Percentiles rank a stretch among this genome's conserved stretches.
phyloP scores from a whole-genome alignment of 2,797 vertebrate species.

The Tympanoctomys barrerae region DNA sequence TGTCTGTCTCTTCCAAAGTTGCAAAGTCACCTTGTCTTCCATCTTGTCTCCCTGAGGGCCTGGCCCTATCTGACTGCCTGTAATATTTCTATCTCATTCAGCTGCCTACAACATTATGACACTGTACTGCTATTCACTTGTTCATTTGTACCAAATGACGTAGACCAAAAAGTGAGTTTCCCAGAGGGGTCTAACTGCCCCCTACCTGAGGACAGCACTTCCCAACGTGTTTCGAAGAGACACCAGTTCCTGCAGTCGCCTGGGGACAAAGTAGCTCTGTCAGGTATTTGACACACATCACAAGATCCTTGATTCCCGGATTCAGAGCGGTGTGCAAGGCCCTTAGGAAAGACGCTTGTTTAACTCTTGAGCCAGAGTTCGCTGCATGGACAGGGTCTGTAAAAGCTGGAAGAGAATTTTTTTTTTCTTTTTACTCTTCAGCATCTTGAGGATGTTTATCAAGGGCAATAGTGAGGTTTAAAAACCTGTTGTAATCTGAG shows the following conservation, averaged over 20 bases:
- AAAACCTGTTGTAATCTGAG: conserved; percentile 36
- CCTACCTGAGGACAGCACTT: neutral
- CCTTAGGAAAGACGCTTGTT: neutral
- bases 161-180: conserved; percentile 3
- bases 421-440: neutral
- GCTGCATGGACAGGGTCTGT: neutral
- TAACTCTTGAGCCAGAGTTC: neutral
- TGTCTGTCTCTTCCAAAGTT: too few relatives aligned
- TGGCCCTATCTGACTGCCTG: too few relatives aligned
- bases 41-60: too few relatives aligned
- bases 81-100: too few relatives aligned
- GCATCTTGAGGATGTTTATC: neutral
- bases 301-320: conserved; percentile 7
- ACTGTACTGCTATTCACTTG: neutral
- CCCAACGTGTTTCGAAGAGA: conserved; percentile 8
- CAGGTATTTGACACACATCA: conserved; percentile 24
- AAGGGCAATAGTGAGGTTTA: neutral
- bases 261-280: conserved; percentile 12
- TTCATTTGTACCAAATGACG: neutral
- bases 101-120: too few relatives aligned
- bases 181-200: neutral
- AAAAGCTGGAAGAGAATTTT: neutral
- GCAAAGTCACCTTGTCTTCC: too few relatives aligned
- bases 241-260: neutral
- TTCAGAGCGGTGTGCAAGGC: neutral